phyloP scores from a whole-genome alignment of 2,888 invertebrate genomes.

The Branchellion lobata region DNA sequence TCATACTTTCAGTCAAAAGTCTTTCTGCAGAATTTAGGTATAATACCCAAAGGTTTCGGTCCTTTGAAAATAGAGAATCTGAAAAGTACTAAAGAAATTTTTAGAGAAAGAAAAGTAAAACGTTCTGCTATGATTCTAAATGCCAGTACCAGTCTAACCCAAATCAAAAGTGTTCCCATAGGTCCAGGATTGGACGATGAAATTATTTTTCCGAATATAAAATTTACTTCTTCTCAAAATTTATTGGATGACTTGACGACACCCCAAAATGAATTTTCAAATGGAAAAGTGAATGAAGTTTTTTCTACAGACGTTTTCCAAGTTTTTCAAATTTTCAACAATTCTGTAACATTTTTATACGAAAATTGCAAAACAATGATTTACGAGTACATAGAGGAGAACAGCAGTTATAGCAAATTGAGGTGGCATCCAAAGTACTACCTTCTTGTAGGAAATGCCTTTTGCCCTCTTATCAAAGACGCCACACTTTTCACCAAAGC shows the following conservation, averaged over 20 bases:
- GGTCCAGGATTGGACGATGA: too few species aligned
- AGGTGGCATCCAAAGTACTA: neutral
- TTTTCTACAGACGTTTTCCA: neutral
- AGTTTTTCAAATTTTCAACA: neutral
- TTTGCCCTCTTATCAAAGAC: neutral
- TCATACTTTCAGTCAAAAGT: neutral
- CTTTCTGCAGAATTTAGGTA: neutral
- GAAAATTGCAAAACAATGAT: neutral
- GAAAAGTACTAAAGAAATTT: neutral
- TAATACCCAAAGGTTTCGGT: neutral
- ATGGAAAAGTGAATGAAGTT: neutral
- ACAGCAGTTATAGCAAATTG: neutral
- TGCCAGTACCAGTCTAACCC: neutral
- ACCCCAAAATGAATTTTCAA: neutral
- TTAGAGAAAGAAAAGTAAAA: neutral
- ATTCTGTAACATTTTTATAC: neutral
- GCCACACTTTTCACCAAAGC: neutral
- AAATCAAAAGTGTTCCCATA: neutral
- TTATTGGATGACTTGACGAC: neutral
- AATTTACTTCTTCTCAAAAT: neutral
- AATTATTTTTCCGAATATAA: too few species aligned
- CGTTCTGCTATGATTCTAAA: neutral
- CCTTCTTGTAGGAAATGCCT: neutral
- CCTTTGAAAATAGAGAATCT: neutral
- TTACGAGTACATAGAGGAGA: neutral